These are phyloP conservation scores for Sorex araneus DNA, from an alignment of 2,113 vertebrate genomes.

Conservation along the genomic window DNA sequence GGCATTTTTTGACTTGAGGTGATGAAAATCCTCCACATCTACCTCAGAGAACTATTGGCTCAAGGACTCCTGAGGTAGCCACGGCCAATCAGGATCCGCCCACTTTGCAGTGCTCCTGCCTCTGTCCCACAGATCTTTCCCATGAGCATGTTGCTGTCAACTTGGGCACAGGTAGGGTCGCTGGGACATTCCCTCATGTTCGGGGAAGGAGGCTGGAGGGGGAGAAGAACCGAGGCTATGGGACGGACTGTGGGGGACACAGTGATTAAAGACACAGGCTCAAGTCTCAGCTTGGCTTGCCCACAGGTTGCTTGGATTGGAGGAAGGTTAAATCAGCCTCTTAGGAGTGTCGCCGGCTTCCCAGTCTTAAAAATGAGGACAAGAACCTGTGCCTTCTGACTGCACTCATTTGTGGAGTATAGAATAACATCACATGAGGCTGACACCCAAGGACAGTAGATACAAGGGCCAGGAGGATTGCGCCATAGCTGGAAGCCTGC, in stretches of 20 bases:
- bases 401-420: too few relatives aligned
- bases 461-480: too few relatives aligned
- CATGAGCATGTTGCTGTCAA: neutral
- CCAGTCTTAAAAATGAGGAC: neutral
- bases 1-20: neutral
- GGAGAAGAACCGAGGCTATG: neutral
- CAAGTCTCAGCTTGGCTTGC: neutral
- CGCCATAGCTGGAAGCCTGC: too few relatives aligned
- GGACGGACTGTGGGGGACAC: rapidly evolving
- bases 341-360: neutral
- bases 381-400: neutral
- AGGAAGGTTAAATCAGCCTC: neutral
- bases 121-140: neutral
- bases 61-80: neutral
- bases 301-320: neutral
- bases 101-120: neutral
- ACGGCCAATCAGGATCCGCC: neutral
- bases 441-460: too few relatives aligned
- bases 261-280: neutral
- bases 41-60: neutral
- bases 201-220: neutral
- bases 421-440: too few relatives aligned
- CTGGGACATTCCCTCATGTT: neutral
- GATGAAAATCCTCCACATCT: neutral
- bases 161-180: neutral